A percentile compares a stretch with the other conserved stretches of the same genome.
Conservation (phyloP, 2,113 vertebrate genomes). For the Poicephalus meyeri region DNA sequence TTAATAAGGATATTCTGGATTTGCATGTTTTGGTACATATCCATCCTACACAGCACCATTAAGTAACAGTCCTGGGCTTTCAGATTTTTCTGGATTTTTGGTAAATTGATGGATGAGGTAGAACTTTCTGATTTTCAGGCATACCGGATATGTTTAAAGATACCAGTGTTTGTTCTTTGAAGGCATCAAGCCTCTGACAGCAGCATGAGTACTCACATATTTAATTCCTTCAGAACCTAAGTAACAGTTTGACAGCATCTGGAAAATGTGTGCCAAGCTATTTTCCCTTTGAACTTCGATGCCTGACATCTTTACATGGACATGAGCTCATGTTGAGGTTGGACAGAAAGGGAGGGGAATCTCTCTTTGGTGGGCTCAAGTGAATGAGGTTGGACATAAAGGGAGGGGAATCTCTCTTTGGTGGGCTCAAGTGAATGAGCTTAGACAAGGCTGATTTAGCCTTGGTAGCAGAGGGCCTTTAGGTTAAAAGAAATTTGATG, state of each 20-base stretch:
- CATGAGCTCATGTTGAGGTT: slow-evolving; percentile 46
- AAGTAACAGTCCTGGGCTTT: background rate
- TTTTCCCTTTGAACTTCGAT: slow-evolving; percentile 62
- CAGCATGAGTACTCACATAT: slow-evolving; percentile 24
- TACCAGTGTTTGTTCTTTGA: background rate
- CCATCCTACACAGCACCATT: background rate
- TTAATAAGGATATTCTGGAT: background rate
- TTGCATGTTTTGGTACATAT: background rate
- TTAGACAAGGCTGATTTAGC: slow-evolving; percentile 59
- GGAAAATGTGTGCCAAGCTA: slow-evolving; percentile 28
- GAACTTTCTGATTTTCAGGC: background rate
- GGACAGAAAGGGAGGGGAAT: slow-evolving; percentile 35
- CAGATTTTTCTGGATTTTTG: background rate
- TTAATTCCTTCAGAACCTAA: slow-evolving; percentile 50
- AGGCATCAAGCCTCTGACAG: slow-evolving; percentile 1
- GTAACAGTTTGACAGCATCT: slow-evolving; percentile 45
- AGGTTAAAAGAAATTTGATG: slow-evolving; percentile 61
- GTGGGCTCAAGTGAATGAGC: slow-evolving; percentile 38
- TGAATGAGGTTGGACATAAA: slow-evolving; percentile 47
- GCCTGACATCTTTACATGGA: slow-evolving; percentile 45
- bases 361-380: slow-evolving; percentile 25
- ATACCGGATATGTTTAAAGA: background rate
- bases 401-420: slow-evolving; percentile 26
- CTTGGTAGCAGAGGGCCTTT: slow-evolving; percentile 19
- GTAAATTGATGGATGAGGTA: background rate